Base-by-base conservation (phyloP, 1,140 invertebrate genomes). In the Anoplophora glabripennis region DNA sequence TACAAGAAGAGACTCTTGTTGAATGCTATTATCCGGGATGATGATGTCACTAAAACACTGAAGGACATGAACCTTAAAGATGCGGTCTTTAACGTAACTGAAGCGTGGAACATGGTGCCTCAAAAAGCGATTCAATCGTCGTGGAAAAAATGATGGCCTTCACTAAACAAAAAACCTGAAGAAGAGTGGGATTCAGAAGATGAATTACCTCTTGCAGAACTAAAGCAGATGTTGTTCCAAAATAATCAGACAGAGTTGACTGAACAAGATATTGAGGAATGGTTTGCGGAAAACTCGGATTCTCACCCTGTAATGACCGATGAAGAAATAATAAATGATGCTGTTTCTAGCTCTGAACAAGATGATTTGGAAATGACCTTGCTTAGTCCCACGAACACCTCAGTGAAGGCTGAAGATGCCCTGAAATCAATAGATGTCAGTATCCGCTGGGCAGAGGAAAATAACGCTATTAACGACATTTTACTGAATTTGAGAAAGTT, bases 371-470 rank as follows among this genome's bases (percentile, higher is more conserved):
- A 28, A 28, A 28, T 28, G 21, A 28, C 21, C 21, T 28, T 28
- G 21, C 21, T 28, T 28, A 28, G 21, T 28, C 21, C 21, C 21
- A 28, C 21, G 21, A 28, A 37, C 68, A 67, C 64, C 67, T 69
- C 21, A 28, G 21, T 28, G 21, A 28, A 28, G 21, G 5, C 21
- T 28, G 21, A 28, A 28, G 21, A 28, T 28, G 21, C 21, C 21
- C 21, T 28, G 21, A 28, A 28, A 28, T 70, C 65, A 69, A 63
- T 63, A 69, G 48, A 38, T 70, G 21, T 28, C 21, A 28, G 66
- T 61, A 64, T 70, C 64, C 65, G 59, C 65, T 70, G 66, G 64
- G 61, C 64, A 64, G 66, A 69, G 67, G 64, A 70, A 72, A 70
- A 72, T 61, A 60, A 60, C 61, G 60, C 68, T 55, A 68, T 64